A percentile compares a stretch with the other conserved stretches of the same genome.
phyloP scores from a whole-genome alignment of 1,140 invertebrate genomes.

The Cherax destructor region DNA sequence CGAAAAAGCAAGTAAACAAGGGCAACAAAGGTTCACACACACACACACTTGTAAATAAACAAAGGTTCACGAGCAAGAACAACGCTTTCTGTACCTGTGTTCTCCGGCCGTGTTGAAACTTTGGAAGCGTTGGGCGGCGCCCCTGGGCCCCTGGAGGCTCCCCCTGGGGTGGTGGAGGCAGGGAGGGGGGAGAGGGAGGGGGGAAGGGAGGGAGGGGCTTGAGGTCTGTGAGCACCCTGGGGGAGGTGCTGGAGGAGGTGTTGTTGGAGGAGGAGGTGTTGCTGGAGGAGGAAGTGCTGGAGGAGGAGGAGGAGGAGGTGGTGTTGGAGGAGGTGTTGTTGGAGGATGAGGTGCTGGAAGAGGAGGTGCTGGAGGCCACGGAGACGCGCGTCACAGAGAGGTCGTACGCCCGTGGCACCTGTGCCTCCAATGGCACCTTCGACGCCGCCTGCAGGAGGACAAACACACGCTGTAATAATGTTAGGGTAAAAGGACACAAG shows the following conservation, averaged over 20 bases:
- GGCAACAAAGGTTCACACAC: too few species aligned
- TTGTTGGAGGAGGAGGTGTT: not conserved
- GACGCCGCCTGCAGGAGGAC: slow-evolving; percentile 16
- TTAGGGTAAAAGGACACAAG: too few species aligned
- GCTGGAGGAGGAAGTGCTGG: slow-evolving; percentile 2
- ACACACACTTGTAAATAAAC: too few species aligned
- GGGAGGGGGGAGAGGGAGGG: slow-evolving; percentile 4
- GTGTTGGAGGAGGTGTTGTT: too few species aligned
- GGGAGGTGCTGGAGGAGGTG: not conserved
- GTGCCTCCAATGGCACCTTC: slow-evolving; percentile 1
- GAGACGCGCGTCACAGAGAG: slow-evolving; percentile 42
- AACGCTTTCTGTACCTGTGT: not conserved
- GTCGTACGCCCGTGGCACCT: slow-evolving; percentile 46
- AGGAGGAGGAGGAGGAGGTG: not conserved
- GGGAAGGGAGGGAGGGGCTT: not conserved
- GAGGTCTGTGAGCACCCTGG: not conserved
- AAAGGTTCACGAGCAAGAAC: too few species aligned
- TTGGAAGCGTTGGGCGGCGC: not conserved
- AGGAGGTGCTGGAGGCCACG: not conserved
- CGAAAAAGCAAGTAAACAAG: not conserved
- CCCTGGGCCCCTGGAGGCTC: not conserved
- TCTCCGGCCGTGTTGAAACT: too few species aligned
- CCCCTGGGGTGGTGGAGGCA: not conserved
- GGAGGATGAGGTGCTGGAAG: not conserved
- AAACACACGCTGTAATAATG: too few species aligned